phyloP scores from a whole-genome alignment of 2,113 vertebrate genomes.

The Propithecus coquereli region DNA sequence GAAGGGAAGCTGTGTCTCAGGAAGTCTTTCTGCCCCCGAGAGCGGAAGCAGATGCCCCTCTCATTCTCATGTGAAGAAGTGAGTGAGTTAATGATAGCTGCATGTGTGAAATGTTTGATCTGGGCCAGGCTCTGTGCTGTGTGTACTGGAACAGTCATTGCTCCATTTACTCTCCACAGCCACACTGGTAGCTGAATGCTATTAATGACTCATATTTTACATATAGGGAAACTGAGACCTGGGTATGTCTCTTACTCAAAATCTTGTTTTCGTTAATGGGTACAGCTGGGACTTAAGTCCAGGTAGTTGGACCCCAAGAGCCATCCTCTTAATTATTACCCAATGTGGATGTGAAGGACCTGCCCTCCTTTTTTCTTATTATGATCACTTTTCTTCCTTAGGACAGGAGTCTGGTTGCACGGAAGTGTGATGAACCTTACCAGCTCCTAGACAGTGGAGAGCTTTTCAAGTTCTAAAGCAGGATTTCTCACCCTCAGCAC shows the following conservation, averaged over 20 bases:
- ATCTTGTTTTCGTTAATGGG: not conserved
- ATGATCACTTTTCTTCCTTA: not conserved
- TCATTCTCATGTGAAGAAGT: not conserved
- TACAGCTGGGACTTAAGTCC: not conserved
- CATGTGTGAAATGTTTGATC: not conserved
- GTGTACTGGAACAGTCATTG: not conserved
- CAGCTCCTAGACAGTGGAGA: not conserved
- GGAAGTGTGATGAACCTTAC: not conserved
- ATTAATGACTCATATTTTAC: not conserved
- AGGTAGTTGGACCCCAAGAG: not conserved
- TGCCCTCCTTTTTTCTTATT: not conserved
- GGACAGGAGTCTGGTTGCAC: not conserved
- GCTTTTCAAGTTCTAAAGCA: not conserved
- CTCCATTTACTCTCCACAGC: not conserved
- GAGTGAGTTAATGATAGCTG: not conserved
- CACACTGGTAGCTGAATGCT: not conserved
- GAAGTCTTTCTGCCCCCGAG: not conserved
- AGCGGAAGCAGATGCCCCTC: not conserved
- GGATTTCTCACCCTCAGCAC: not conserved
- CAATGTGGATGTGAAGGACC: not conserved
- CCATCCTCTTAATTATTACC: not conserved
- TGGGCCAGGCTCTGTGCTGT: not conserved
- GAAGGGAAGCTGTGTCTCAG: not conserved
- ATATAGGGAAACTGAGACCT: not conserved
- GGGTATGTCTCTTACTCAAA: not conserved